A percentile compares a stretch with the other conserved stretches of the same genome.
Conservation (phyloP, 2,888 invertebrate species). For the Drosophila anomalata region DNA sequence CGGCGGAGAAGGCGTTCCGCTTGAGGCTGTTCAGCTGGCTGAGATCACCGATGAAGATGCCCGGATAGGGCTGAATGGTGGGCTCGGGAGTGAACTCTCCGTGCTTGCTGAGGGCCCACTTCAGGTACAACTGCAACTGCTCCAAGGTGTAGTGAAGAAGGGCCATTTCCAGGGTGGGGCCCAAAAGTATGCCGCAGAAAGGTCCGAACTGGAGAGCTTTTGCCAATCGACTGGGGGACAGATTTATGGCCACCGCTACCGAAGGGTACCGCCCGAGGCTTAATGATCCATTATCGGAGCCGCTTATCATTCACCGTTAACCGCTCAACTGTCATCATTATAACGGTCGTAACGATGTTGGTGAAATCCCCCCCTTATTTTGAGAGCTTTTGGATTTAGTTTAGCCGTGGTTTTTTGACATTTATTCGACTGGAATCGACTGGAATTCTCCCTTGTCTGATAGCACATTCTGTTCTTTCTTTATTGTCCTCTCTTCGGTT, state of each 20-base stretch:
- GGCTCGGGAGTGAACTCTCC: constrained; percentile 6
- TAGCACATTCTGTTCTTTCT: constrained; percentile 54
- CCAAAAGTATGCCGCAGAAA: constrained; percentile 59
- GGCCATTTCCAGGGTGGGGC: constrained; percentile 49
- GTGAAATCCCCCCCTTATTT: constrained; percentile 9
- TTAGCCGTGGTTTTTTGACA: constrained; percentile 29
- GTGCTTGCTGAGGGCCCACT: constrained; percentile 14
- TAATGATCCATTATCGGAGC: constrained; percentile 51
- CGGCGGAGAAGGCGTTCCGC: constrained; percentile 50
- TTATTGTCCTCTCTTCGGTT: constrained; percentile 66
- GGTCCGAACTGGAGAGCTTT: constrained; percentile 37
- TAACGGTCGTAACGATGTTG: constrained; percentile 6
- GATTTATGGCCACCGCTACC: constrained; percentile 43
- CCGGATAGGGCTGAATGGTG: constrained; percentile 31
- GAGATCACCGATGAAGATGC: constrained; percentile 55
- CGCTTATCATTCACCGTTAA: constrained; percentile 32
- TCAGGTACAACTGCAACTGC: constrained; percentile 26
- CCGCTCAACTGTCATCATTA: constrained; percentile 15
- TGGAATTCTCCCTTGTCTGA: constrained; percentile 4
- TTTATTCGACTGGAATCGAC: constrained; percentile 19
- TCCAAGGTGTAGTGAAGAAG: constrained; percentile 39
- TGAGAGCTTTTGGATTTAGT: constrained; percentile 8
- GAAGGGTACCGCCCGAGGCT: constrained; percentile 8
- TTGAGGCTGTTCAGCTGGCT: constrained; percentile 54
- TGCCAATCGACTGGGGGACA: constrained; percentile 24